These are phyloP conservation scores for Anser brachyrhynchus DNA, from an alignment of 2,113 vertebrate species.

Conservation along the genomic window DNA sequence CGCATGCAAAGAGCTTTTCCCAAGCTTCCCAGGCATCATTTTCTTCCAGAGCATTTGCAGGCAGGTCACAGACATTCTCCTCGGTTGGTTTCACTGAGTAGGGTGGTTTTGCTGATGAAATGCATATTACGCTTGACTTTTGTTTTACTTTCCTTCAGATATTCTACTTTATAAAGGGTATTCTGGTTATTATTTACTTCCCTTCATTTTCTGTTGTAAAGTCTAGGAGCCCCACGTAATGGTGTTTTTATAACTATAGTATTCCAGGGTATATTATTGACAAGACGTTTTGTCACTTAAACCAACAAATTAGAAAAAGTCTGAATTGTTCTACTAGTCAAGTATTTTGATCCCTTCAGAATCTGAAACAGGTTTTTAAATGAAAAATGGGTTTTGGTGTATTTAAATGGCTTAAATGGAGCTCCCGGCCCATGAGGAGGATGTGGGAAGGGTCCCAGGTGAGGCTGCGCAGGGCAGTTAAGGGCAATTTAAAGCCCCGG, in stretches of 20 bases:
- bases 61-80: neutral
- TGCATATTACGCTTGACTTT: neutral
- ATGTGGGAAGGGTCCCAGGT: fast-evolving
- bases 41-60: neutral
- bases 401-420: neutral
- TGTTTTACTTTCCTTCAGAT: neutral
- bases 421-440: neutral
- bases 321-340: neutral
- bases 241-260: neutral
- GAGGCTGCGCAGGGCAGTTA: neutral
- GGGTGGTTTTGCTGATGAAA: neutral
- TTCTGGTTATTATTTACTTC: neutral
- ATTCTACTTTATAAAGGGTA: neutral
- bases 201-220: neutral
- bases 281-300: neutral
- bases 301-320: neutral
- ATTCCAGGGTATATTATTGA: neutral
- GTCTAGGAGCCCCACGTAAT: neutral
- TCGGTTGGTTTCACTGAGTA: neutral
- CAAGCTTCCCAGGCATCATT: fast-evolving
- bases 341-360: neutral
- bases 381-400: neutral
- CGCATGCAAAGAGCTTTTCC: neutral
- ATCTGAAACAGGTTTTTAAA: neutral
- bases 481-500: neutral